Conservation (phyloP, 2,797 vertebrate genomes). For the Tokudaia tokunoshimensis region DNA sequence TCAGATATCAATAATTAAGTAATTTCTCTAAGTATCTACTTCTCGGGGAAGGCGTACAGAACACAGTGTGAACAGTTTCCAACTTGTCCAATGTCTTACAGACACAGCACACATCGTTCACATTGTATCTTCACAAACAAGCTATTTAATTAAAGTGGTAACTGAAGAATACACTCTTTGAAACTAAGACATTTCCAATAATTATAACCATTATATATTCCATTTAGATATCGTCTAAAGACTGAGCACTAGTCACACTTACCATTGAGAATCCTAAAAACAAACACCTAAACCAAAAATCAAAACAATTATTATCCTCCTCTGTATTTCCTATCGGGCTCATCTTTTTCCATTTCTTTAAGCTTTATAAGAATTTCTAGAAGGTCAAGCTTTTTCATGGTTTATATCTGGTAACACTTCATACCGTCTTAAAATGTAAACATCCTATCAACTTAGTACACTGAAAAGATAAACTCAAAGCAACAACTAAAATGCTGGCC, state of each 20-base stretch:
- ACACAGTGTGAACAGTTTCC: not conserved
- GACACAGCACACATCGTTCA: not conserved
- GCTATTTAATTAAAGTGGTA: conserved; percentile 52
- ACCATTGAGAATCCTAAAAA: conserved; percentile 17
- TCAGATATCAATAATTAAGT: too few species aligned
- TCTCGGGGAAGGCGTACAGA: not conserved
- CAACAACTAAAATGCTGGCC: not conserved
- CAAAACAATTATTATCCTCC: not conserved
- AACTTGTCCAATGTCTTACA: not conserved
- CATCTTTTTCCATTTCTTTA: not conserved
- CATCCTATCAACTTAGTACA: conserved; percentile 25
- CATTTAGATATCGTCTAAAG: not conserved
- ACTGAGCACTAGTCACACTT: conserved; percentile 8
- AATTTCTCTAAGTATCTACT: not conserved
- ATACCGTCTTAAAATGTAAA: not conserved
- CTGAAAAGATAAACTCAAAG: not conserved
- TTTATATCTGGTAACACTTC: conserved; percentile 48
- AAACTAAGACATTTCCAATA: conserved; percentile 14
- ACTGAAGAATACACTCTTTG: not conserved
- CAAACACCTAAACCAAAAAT: not conserved
- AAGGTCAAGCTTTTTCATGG: not conserved
- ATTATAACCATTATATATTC: not conserved
- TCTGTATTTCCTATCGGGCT: not conserved
- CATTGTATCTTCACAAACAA: not conserved
- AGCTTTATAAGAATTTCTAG: not conserved